These are phyloP conservation scores for Tiphia femorata DNA, from an alignment of 2,888 invertebrate genomes.

Conservation along the genomic window DNA sequence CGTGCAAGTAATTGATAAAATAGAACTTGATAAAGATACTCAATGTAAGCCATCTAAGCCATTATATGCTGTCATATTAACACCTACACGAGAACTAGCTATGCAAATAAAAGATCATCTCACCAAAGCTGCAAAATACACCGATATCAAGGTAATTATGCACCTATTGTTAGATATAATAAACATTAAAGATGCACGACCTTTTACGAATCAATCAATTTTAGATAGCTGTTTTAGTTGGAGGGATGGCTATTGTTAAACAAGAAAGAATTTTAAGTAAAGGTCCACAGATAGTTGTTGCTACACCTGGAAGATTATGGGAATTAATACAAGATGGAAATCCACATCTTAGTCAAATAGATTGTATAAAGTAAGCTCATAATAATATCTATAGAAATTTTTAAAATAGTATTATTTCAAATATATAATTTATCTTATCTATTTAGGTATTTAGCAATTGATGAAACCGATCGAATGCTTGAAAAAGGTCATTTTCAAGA, in stretches of 20 bases:
- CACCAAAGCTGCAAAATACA: constrained; percentile 82
- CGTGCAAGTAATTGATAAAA: constrained; percentile 73
- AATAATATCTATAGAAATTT: background rate
- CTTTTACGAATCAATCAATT: constrained; percentile 6
- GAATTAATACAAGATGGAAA: constrained; percentile 88
- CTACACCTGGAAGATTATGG: constrained; percentile 98
- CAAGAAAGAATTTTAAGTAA: constrained; percentile 88
- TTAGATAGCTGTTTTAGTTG: constrained; percentile 84
- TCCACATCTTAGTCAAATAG: constrained; percentile 79
- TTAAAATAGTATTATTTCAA: background rate
- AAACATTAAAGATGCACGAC: background rate
- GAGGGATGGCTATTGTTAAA: constrained; percentile 94
- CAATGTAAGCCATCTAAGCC: constrained; percentile 68
- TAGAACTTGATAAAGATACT: constrained; percentile 63
- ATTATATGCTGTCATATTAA: constrained; percentile 88
- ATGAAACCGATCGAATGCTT: constrained; percentile 99
- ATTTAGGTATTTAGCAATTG: constrained; percentile 88
- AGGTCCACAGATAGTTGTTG: constrained; percentile 94
- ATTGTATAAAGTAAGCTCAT: constrained; percentile 75
- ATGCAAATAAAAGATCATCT: constrained; percentile 94
- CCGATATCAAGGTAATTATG: constrained; percentile 73
- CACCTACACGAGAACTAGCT: constrained; percentile 96
- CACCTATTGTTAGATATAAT: constrained; percentile 4
- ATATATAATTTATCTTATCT: constrained; percentile 1
- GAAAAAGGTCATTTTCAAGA: constrained; percentile 97